Conservation (phyloP, 1,140 invertebrate species). For the Drosophila micromelanica region DNA sequence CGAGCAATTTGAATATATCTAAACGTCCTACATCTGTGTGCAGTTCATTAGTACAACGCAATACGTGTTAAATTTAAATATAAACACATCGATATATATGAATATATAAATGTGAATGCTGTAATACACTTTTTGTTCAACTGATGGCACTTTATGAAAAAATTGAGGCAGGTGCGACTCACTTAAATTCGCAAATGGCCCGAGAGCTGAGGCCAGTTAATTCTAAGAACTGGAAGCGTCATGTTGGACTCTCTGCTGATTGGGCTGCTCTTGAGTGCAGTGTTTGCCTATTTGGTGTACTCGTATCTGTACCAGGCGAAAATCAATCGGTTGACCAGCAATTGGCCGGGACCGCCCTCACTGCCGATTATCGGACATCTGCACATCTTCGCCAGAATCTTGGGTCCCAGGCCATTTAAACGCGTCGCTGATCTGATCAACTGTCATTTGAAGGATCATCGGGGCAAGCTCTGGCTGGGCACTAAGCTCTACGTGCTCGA, state of each 20-base stretch:
- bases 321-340: slow-evolving; percentile 53
- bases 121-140: slow-evolving; percentile 10
- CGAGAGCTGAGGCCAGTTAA: slow-evolving; percentile 33
- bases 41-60: slow-evolving; percentile 39
- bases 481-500: slow-evolving; percentile 61
- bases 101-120: not conserved
- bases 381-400: slow-evolving; percentile 51
- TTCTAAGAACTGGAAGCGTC: slow-evolving; percentile 19
- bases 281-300: slow-evolving; percentile 39
- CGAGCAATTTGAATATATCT: slow-evolving; percentile 38
- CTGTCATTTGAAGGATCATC: slow-evolving; percentile 57
- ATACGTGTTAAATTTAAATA: slow-evolving; percentile 14
- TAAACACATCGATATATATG: not conserved
- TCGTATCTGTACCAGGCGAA: slow-evolving; percentile 40
- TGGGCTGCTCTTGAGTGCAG: slow-evolving; percentile 10
- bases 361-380: slow-evolving; percentile 60
- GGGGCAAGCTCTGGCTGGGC: slow-evolving; percentile 67
- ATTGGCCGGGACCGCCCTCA: slow-evolving; percentile 60
- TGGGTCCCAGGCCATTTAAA: slow-evolving; percentile 50
- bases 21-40: not conserved
- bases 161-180: slow-evolving; percentile 7
- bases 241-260: slow-evolving; percentile 44
- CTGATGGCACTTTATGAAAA: slow-evolving; percentile 1
- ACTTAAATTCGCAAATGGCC: slow-evolving; percentile 52
- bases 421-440: slow-evolving; percentile 36